Percentiles rank a stretch among this genome's conserved stretches.
phyloP scores from a whole-genome alignment of 2,113 vertebrate species.

The Diadophis punctatus region DNA sequence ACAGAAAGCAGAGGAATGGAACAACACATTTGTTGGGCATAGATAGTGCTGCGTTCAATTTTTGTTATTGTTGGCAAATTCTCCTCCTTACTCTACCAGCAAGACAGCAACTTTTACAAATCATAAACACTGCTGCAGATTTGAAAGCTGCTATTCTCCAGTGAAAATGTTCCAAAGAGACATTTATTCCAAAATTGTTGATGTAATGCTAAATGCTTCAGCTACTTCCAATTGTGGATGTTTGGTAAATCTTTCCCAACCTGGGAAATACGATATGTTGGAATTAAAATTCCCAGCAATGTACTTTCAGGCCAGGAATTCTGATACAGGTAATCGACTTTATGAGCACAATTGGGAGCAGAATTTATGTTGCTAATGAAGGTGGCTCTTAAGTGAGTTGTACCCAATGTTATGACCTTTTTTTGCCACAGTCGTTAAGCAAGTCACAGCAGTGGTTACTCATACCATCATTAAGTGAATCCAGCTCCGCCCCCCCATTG shows the following conservation, averaged over 20 bases:
- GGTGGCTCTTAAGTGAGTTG: not conserved
- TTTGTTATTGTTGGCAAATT: not conserved
- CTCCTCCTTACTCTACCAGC: not conserved
- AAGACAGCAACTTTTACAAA: not conserved
- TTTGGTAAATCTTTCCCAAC: not conserved
- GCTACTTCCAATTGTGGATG: not conserved
- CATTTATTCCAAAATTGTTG: not conserved
- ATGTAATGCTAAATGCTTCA: not conserved
- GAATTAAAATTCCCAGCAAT: not conserved
- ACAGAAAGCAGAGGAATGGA: not conserved
- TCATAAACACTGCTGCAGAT: not conserved
- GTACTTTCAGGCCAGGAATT: not conserved
- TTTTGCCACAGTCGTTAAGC: not conserved
- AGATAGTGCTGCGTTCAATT: not conserved
- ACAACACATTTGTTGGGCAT: not conserved
- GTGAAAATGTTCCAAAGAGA: not conserved
- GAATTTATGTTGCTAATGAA: not conserved
- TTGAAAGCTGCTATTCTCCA: not conserved
- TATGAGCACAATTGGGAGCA: not conserved
- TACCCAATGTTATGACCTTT: not conserved
- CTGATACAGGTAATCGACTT: not conserved
- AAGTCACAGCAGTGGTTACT: not conserved
- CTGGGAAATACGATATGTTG: not conserved
- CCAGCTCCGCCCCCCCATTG: not conserved
- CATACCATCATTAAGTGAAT: not conserved